Percentiles rank a stretch among this genome's conserved stretches.
Conservation (phyloP, 2,888 invertebrate genomes). For the Parelbella ahira region DNA sequence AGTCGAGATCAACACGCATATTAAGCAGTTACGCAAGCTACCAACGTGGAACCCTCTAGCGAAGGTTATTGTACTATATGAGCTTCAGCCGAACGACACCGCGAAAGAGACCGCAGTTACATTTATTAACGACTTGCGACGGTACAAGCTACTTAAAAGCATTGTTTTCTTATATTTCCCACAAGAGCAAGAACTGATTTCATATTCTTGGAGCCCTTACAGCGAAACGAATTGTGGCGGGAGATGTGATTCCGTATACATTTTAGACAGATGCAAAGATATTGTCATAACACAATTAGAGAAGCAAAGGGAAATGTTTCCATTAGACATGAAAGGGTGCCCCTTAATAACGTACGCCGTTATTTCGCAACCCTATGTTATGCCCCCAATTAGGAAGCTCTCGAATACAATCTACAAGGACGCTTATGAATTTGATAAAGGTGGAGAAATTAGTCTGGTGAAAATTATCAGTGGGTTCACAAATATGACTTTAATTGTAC, state of each 20-base stretch:
- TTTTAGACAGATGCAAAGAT: conserved; percentile 63
- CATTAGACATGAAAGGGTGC: conserved; percentile 62
- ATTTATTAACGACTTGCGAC: conserved; percentile 63
- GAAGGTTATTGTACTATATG: conserved; percentile 68
- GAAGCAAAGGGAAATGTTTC: conserved; percentile 56
- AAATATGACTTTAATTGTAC: conserved; percentile 63
- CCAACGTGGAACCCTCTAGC: conserved; percentile 78
- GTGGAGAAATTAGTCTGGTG: conserved; percentile 68
- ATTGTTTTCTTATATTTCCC: conserved; percentile 64
- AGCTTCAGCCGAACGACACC: conserved; percentile 49
- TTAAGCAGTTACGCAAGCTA: conserved; percentile 66
- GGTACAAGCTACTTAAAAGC: conserved; percentile 59
- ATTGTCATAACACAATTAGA: conserved; percentile 47
- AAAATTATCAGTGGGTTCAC: conserved; percentile 70
- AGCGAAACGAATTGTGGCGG: conserved; percentile 65
- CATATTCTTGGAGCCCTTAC: conserved; percentile 72
- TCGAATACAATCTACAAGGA: conserved; percentile 48
- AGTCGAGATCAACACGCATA: conserved; percentile 65
- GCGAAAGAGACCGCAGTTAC: conserved; percentile 49
- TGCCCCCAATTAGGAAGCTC: conserved; percentile 57
- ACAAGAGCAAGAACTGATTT: conserved; percentile 49
- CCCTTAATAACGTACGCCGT: conserved; percentile 65
- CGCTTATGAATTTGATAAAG: conserved; percentile 57
- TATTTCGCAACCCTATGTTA: conserved; percentile 71
- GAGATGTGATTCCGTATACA: conserved; percentile 58